phyloP scores from a whole-genome alignment of 2,888 invertebrate species.

The Volucella zonaria region DNA sequence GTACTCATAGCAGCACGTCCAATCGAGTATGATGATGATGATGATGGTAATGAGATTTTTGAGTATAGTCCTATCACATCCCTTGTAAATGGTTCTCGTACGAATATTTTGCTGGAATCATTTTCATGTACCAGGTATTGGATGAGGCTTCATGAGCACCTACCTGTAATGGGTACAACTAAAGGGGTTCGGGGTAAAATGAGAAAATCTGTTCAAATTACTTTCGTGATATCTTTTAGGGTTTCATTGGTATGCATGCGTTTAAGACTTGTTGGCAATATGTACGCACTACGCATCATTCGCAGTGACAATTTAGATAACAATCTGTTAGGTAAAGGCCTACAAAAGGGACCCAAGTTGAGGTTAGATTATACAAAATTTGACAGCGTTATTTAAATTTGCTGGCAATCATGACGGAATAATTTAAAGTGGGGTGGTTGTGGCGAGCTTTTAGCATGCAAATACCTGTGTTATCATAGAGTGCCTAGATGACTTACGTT shows the following conservation, averaged over 20 bases:
- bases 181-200: background rate
- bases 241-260: slow-evolving; percentile 14
- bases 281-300: slow-evolving; percentile 9
- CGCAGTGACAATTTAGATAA: slow-evolving; percentile 34
- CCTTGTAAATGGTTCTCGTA: background rate
- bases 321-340: slow-evolving; percentile 25
- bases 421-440: no score
- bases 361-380: slow-evolving; percentile 7
- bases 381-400: slow-evolving; percentile 5
- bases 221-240: slow-evolving; percentile 18
- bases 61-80: slow-evolving; percentile 41
- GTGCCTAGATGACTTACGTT: no score
- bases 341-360: slow-evolving; percentile 33
- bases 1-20: slow-evolving; percentile 15
- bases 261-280: background rate
- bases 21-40: slow-evolving; percentile 45
- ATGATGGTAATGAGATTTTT: slow-evolving; percentile 59
- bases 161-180: slow-evolving; percentile 22
- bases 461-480: no score
- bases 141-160: slow-evolving; percentile 2
- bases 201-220: slow-evolving; percentile 28
- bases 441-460: no score
- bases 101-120: slow-evolving; percentile 23
- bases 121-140: slow-evolving; percentile 43
- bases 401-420: background rate